Base-by-base conservation (phyloP, 1,140 invertebrate genomes). In the Eciton burchellii region DNA sequence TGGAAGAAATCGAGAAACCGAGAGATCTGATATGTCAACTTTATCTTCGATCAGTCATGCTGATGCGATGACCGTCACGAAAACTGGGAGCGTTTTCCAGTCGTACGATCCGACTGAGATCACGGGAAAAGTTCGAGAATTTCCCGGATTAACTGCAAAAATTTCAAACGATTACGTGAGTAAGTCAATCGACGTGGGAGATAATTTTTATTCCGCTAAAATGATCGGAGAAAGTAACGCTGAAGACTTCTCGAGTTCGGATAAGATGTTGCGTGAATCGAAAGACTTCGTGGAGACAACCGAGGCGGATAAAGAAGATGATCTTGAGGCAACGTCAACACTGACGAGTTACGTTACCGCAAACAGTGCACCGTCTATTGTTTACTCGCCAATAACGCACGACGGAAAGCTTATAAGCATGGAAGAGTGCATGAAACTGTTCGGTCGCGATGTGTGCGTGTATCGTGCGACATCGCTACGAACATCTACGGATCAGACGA, bases 401-500 rank as follows among this genome's bases (percentile, higher is more conserved):
- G 11, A 66, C 24, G 62, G 21, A 54, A 66, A 52, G 49, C 19
- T 66, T 21, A 71, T 84, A 21, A 62, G 88, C 9, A 79, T 86
- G 49, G 74, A 87, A 24, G 84, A 90, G 49, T 90, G 89, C 59
- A 81, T 89, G 21, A 82, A 86, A 63, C 16, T 89, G 0, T 90
- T 84, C n/a, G 84, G 73, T 21, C 62, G 49, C 4, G 68, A 88
- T 19, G 63, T 88, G 6, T 89, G 89, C 59, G 62, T 84, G 19
- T 52, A 82, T 11, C 21, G 59, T 24, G 41, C 68, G 8, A 47
- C 43, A 8, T 41, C 81, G 45, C 21, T 41, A 19, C 60, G 24
- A 52, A 29, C n/a, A 9, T 2, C 29, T 21, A 2, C 35, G 1
- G 62, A 74, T 21, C 29, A 49, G 6, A 12, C 9, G 16, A 60